Percentiles rank a stretch among this genome's conserved stretches.
Conservation (phyloP, 2,888 invertebrate genomes). For the Yponomeuta evonymella region DNA sequence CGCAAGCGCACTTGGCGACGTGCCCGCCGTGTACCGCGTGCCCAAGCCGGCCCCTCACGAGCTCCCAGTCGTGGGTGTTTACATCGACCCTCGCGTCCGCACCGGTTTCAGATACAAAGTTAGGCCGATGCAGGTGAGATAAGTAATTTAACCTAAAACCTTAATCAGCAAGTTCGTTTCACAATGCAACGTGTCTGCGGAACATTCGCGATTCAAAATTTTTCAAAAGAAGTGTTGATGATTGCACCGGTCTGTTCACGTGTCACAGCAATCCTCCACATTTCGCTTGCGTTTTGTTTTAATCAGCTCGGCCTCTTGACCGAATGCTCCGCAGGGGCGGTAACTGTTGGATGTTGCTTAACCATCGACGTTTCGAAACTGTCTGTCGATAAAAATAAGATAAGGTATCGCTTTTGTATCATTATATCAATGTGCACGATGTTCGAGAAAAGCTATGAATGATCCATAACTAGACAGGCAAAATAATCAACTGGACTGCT, state of each 20-base stretch:
- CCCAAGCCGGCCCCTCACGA: slow-evolving; percentile 78
- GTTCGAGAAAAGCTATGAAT: slow-evolving; percentile 57
- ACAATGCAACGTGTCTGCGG: slow-evolving; percentile 40
- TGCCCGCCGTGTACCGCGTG: slow-evolving; percentile 79
- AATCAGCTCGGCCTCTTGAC: slow-evolving; percentile 16
- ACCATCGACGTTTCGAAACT: slow-evolving; percentile 41
- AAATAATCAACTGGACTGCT: slow-evolving; percentile 58
- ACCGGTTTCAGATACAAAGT: slow-evolving; percentile 86
- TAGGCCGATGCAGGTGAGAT: slow-evolving; percentile 78
- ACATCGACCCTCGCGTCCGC: slow-evolving; percentile 81
- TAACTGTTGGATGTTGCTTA: slow-evolving; percentile 55
- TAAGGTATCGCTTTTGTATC: slow-evolving; percentile 48
- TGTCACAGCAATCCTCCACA: slow-evolving; percentile 57
- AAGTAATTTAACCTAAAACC: slow-evolving; percentile 40
- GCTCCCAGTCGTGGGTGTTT: slow-evolving; percentile 82
- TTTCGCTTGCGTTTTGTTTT: slow-evolving; percentile 34
- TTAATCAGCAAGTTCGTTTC: slow-evolving; percentile 29
- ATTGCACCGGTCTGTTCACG: slow-evolving; percentile 41
- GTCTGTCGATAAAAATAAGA: slow-evolving; percentile 33
- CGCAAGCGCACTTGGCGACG: slow-evolving; percentile 78
- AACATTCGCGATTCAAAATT: slow-evolving; percentile 37
- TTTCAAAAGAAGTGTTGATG: slow-evolving; percentile 52
- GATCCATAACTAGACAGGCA: slow-evolving; percentile 60
- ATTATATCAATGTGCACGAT: slow-evolving; percentile 41
- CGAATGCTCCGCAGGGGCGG: slow-evolving; percentile 46